Conservation (phyloP, 2,113 vertebrate species). For the Oxyruncus cristatus region DNA sequence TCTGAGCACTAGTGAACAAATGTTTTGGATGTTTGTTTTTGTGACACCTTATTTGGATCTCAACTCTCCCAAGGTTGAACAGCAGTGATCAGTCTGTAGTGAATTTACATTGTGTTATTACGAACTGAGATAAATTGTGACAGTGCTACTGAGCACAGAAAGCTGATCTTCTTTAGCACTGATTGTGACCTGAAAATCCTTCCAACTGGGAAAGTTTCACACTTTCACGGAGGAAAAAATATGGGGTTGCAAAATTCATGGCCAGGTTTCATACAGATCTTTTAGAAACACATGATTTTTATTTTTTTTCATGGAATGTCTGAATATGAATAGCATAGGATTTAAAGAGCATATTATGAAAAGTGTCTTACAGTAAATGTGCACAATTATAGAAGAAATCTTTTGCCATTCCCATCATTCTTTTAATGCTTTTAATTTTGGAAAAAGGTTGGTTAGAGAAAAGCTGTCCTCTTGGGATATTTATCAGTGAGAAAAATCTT, state of each 20-base stretch:
- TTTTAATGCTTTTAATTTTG: background rate
- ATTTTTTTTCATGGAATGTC: background rate
- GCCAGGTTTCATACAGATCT: background rate
- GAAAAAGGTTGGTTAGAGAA: background rate
- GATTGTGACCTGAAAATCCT: background rate
- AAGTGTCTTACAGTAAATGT: background rate
- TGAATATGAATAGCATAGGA: background rate
- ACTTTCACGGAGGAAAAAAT: background rate
- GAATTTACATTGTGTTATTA: background rate
- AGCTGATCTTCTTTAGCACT: background rate
- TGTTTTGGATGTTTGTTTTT: background rate
- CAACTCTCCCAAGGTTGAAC: background rate
- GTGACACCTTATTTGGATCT: background rate
- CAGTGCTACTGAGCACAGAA: background rate
- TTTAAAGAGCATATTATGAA: background rate
- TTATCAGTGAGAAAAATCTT: background rate
- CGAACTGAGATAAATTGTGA: background rate
- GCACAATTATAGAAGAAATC: background rate
- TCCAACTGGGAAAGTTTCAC: background rate
- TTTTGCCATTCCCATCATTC: background rate
- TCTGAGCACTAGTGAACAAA: background rate
- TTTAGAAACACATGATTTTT: background rate
- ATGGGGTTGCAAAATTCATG: background rate
- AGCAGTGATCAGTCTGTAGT: rapidly evolving
- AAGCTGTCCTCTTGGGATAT: background rate